phyloP scores from a whole-genome alignment of 2,797 vertebrate genomes.

The Borostomias antarcticus region DNA sequence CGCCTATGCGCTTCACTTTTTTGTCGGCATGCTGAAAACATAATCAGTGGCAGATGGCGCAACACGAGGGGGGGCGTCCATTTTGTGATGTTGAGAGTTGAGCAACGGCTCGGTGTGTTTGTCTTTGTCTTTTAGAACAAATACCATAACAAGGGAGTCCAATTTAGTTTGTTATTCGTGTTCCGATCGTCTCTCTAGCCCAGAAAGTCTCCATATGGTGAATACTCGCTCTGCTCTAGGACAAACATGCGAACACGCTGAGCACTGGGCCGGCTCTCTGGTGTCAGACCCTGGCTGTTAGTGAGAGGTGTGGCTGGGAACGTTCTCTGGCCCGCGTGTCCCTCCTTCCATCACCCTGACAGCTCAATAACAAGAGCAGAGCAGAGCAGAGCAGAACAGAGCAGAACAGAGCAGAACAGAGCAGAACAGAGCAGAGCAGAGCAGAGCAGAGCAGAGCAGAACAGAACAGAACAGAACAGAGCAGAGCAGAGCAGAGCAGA shows the following conservation, averaged over 20 bases:
- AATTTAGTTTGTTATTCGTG: slow-evolving; percentile 17
- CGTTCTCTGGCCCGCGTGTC: not conserved
- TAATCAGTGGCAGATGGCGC: slow-evolving; percentile 53
- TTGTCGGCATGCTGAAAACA: slow-evolving; percentile 35
- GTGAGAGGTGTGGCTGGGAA: not conserved
- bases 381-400: too few relatives aligned
- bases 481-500: too few relatives aligned
- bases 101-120: slow-evolving; percentile 23
- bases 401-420: too few relatives aligned
- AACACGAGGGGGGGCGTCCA: slow-evolving; percentile 36
- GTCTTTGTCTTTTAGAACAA: too few relatives aligned
- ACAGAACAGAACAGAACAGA: too few relatives aligned
- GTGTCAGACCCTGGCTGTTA: not conserved
- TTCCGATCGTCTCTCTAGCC: not conserved
- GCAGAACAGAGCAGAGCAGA: too few relatives aligned
- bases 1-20: slow-evolving; percentile 31
- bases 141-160: slow-evolving; percentile 17
- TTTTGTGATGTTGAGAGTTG: slow-evolving; percentile 40
- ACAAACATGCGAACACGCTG: not conserved
- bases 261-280: not conserved
- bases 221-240: not conserved
- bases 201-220: not conserved
- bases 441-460: too few relatives aligned
- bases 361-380: not conserved
- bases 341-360: not conserved